Evolutionary conservation across 2,113 vertebrate species (phyloP).

Genomic region (Colistium nudipinnis): DNA sequence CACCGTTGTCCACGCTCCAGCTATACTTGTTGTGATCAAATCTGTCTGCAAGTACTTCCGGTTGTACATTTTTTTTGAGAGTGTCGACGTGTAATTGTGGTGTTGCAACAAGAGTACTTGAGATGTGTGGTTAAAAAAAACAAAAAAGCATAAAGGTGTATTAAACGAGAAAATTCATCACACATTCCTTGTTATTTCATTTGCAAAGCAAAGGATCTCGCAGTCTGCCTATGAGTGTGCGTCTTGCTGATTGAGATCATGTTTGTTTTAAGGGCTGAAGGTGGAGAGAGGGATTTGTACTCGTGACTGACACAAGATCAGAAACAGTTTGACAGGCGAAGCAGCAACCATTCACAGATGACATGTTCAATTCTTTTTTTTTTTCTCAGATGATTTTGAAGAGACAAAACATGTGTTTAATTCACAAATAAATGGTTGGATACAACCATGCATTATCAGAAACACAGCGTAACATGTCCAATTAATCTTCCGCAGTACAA

Average conservation of each 20-base stretch:
- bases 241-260: slow-evolving; percentile 19
- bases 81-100: slow-evolving; percentile 65
- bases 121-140: slow-evolving; percentile 50
- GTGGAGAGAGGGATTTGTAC: not conserved
- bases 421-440: no score
- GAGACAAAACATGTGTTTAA: no score
- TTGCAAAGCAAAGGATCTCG: slow-evolving; percentile 5
- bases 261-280: slow-evolving; percentile 1
- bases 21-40: slow-evolving; percentile 59
- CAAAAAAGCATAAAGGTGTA: slow-evolving; percentile 42
- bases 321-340: slow-evolving; percentile 43
- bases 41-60: slow-evolving; percentile 63
- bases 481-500: not conserved
- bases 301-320: slow-evolving; percentile 55
- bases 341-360: slow-evolving; percentile 48
- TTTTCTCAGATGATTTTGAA: not conserved
- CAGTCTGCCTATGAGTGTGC: not conserved
- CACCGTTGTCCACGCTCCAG: slow-evolving; percentile 55
- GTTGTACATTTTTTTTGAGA: slow-evolving; percentile 49
- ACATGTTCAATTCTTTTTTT: slow-evolving; percentile 39
- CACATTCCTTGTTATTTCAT: slow-evolving; percentile 33
- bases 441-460: no score
- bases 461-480: no score
- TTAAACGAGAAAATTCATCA: slow-evolving; percentile 58
- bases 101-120: slow-evolving; percentile 63